Conservation (phyloP, 1,140 invertebrate species). For the Drosophila truncata region DNA sequence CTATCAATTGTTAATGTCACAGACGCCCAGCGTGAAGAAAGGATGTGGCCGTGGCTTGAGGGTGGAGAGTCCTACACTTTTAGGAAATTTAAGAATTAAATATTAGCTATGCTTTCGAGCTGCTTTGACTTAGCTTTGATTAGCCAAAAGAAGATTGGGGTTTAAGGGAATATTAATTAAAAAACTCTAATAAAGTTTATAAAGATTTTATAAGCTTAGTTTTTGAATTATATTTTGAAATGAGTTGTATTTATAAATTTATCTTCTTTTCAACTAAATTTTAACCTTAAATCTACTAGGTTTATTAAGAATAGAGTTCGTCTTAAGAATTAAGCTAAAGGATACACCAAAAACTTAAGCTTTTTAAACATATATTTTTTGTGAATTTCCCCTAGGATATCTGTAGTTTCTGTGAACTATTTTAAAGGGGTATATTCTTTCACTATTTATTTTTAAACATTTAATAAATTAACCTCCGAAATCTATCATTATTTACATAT, state of each 20-base stretch:
- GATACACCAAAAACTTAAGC: background rate
- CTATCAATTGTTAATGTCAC: constrained; percentile 81
- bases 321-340: background rate
- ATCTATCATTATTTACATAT: background rate
- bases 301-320: background rate
- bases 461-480: background rate
- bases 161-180: background rate
- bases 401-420: background rate
- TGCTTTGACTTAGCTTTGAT: background rate
- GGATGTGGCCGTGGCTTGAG: constrained; percentile 25
- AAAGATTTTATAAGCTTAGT: background rate
- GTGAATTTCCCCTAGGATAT: background rate
- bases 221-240: background rate
- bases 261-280: background rate
- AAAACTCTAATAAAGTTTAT: background rate
- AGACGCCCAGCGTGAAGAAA: constrained; percentile 59
- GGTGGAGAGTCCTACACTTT: constrained; percentile 14
- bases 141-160: background rate
- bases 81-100: background rate
- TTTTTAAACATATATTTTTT: background rate
- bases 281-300: background rate
- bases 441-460: background rate
- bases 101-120: background rate
- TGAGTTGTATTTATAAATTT: too few relatives aligned
- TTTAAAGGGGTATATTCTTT: background rate